Percentiles rank a stretch among this genome's conserved stretches.
Conservation (phyloP, 2,113 vertebrate genomes). For the Thunnus thynnus region DNA sequence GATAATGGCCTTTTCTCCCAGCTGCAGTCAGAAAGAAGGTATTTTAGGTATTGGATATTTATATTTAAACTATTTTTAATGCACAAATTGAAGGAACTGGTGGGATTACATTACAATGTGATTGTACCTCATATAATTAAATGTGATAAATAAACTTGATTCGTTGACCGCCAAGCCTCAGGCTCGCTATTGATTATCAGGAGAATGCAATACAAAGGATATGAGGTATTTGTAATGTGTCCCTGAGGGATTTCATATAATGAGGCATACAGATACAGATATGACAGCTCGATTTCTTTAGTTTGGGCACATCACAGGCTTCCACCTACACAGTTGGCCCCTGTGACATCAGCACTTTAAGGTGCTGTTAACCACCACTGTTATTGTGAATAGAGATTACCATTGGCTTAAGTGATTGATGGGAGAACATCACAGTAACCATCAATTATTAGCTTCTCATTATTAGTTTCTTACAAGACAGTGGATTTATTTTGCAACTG, state of each 20-base stretch:
- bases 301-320: conserved; percentile 26
- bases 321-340: conserved; percentile 33
- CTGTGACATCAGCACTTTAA: conserved; percentile 20
- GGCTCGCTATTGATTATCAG: conserved; percentile 65
- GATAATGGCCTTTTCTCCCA: no score
- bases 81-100: no score
- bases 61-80: no score
- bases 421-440: neutral
- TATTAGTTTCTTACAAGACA: no score
- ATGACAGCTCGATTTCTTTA: conserved; percentile 33
- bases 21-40: no score
- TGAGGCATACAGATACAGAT: conserved; percentile 34
- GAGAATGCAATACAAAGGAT: conserved; percentile 58
- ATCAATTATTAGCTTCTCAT: neutral
- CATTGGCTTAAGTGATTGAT: neutral
- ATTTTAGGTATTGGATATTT: no score
- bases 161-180: conserved; percentile 23
- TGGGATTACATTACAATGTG: no score
- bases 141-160: neutral
- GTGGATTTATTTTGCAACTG: neutral
- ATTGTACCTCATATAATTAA: neutral
- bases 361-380: neutral
- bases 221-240: conserved; percentile 48
- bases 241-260: conserved; percentile 62
- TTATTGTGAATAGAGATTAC: neutral